Conservation (phyloP, 2,797 vertebrate species). For the Carapus acus region DNA sequence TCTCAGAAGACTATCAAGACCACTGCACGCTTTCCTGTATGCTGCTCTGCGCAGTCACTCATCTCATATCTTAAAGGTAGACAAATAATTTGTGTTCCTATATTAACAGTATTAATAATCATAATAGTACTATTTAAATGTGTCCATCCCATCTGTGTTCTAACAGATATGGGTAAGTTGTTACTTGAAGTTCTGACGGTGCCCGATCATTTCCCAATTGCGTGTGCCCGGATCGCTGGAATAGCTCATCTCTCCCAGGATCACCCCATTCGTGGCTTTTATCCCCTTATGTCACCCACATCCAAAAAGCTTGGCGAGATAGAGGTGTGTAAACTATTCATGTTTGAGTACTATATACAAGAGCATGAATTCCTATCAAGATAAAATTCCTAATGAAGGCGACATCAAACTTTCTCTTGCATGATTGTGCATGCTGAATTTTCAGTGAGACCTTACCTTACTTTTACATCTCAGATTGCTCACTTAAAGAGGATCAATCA, state of each 20-base stretch:
- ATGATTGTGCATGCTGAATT: no score
- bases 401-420: no score
- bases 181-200: slow-evolving; percentile 86
- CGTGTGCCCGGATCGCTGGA: slow-evolving; percentile 76
- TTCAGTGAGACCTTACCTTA: no score
- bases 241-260: slow-evolving; percentile 82
- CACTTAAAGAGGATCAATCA: no score
- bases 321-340: slow-evolving; percentile 71
- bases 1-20: slow-evolving; percentile 75
- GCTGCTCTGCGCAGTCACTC: slow-evolving; percentile 89
- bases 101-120: no score
- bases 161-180: slow-evolving; percentile 89
- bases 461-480: no score
- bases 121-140: neutral
- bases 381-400: no score
- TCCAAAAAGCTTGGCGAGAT: slow-evolving; percentile 92
- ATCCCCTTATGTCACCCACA: slow-evolving; percentile 81
- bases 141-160: slow-evolving; percentile 4
- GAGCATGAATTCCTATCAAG: no score
- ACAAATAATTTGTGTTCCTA: no score
- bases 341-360: neutral
- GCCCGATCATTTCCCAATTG: slow-evolving; percentile 80
- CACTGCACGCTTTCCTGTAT: slow-evolving; percentile 81
- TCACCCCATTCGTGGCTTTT: slow-evolving; percentile 81
- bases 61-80: slow-evolving; percentile 89